Conservation (phyloP, 2,113 vertebrate genomes). For the Pipra filicauda region DNA sequence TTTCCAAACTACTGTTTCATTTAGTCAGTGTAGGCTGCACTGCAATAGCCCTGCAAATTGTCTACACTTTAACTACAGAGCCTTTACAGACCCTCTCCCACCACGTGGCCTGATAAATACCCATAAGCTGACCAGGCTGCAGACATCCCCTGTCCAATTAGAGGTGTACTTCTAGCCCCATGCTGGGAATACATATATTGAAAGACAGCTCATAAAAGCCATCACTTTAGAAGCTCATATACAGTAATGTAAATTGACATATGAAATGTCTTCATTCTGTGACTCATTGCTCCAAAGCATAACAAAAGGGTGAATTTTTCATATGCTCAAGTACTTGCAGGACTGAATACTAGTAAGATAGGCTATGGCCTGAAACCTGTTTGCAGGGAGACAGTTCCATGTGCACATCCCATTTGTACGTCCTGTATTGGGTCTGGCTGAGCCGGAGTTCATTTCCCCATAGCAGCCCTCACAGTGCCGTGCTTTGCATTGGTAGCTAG, state of each 20-base stretch:
- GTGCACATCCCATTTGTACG: background rate
- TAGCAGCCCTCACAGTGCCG: background rate
- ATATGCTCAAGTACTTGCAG: background rate
- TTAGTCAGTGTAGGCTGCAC: rapidly evolving
- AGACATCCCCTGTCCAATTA: background rate
- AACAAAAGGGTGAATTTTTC: background rate
- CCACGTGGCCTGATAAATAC: rapidly evolving
- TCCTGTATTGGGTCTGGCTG: background rate
- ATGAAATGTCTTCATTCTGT: background rate
- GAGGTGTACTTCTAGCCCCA: background rate
- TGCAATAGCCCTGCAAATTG: background rate
- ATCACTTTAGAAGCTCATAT: background rate
- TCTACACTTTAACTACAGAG: background rate
- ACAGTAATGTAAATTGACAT: background rate
- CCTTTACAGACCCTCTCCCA: background rate
- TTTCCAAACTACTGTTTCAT: background rate
- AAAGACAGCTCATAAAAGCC: background rate
- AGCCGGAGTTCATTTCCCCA: background rate
- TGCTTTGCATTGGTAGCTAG: background rate
- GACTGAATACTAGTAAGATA: background rate
- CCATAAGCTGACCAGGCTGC: background rate
- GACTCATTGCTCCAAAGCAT: background rate
- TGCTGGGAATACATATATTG: background rate
- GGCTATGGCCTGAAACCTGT: background rate
- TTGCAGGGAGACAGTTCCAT: background rate